Percentiles rank a stretch among this genome's conserved stretches.
Evolutionary conservation across 2,113 vertebrate genomes (phyloP).

Genomic region (Boulengeromyrus knoepffleri): DNA sequence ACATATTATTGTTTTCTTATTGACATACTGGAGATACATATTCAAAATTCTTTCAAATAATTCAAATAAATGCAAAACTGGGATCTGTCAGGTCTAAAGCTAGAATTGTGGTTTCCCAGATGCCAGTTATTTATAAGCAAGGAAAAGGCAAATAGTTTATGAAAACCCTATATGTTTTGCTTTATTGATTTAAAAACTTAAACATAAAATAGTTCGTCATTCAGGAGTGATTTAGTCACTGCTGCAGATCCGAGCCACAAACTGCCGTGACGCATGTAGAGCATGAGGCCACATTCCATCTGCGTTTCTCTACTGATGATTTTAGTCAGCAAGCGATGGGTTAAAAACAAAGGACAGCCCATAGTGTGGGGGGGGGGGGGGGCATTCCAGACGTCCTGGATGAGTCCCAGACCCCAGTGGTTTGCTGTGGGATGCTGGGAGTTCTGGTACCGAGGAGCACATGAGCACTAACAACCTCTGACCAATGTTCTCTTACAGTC

Average conservation of each 20-base stretch:
- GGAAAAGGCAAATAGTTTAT: background rate
- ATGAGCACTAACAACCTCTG: background rate
- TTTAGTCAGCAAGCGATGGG: background rate
- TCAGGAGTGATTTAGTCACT: background rate
- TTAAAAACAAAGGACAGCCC: background rate
- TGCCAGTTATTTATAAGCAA: background rate
- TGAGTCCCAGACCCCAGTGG: slow-evolving; percentile 34
- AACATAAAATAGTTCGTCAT: background rate
- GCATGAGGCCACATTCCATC: background rate
- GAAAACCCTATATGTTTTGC: background rate
- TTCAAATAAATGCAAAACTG: background rate
- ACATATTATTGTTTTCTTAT: background rate
- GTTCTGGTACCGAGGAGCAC: slow-evolving; percentile 27
- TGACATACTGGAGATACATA: background rate
- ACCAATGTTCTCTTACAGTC: background rate
- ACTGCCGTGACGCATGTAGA: background rate
- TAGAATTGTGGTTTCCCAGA: background rate
- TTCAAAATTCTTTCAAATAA: background rate
- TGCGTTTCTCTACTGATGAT: background rate
- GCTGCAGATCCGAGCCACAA: background rate
- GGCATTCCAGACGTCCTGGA: slow-evolving; percentile 51
- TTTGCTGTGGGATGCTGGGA: slow-evolving; percentile 25
- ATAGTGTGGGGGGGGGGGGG: background rate
- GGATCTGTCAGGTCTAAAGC: background rate
- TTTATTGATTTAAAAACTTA: background rate